phyloP scores from a whole-genome alignment of 2,888 invertebrate genomes.

The Halocaridina rubra region DNA sequence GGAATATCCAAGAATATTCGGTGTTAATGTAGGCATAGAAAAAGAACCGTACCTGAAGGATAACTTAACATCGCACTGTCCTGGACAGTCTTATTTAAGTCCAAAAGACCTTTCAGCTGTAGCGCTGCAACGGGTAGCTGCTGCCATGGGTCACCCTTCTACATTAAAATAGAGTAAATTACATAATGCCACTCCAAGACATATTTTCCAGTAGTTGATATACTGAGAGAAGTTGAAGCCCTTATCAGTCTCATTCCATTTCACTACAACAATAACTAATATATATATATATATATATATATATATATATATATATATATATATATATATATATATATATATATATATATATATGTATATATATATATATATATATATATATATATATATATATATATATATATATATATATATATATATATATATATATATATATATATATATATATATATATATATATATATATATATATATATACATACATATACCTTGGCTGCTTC shows the following conservation, averaged over 20 bases:
- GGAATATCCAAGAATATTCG: too few species aligned
- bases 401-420: slow-evolving; percentile 3
- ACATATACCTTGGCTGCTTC: slow-evolving; percentile 15
- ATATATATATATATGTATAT: not conserved
- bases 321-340: not conserved
- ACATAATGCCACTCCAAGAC: too few species aligned
- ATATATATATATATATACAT: slow-evolving; percentile 42
- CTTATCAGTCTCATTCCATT: not conserved
- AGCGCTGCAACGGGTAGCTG: too few species aligned
- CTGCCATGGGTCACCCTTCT: too few species aligned
- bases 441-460: not conserved
- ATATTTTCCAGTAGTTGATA: too few species aligned
- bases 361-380: slow-evolving; percentile 20
- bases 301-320: not conserved
- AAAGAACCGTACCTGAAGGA: too few species aligned
- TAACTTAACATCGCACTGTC: too few species aligned
- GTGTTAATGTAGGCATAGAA: too few species aligned
- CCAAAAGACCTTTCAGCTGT: too few species aligned
- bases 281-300: not conserved
- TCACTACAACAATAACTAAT: too few species aligned
- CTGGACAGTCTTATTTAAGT: too few species aligned
- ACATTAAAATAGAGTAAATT: too few species aligned
- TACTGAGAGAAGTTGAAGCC: not conserved
- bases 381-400: slow-evolving; percentile 30
- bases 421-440: not conserved